Conservation (phyloP, 2,888 invertebrate species). For the Erebia aethiops region DNA sequence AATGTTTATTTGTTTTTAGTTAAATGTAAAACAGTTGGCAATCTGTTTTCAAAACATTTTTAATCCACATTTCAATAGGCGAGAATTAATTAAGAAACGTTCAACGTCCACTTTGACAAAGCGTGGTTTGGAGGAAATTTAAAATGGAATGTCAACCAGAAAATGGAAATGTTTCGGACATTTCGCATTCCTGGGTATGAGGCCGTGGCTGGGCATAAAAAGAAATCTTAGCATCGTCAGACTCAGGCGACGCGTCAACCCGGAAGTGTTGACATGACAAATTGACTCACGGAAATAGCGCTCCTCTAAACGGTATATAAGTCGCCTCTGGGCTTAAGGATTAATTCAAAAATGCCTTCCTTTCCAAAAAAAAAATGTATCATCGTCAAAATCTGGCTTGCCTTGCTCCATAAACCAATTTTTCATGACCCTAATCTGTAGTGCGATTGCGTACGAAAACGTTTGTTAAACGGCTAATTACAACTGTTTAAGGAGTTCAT, state of each 20-base stretch:
- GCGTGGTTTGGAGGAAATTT: neutral
- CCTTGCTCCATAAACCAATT: no score
- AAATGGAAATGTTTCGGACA: conserved; percentile 2
- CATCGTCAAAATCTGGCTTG: no score
- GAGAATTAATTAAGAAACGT: neutral
- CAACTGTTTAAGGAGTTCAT: no score
- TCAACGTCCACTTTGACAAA: neutral
- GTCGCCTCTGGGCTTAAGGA: neutral
- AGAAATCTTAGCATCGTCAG: conserved; percentile 13
- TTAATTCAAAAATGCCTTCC: no score
- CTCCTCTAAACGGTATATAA: conserved; percentile 5
- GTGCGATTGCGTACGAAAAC: no score
- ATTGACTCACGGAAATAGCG: conserved; percentile 18
- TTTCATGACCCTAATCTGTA: no score
- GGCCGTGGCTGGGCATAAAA: conserved; percentile 2
- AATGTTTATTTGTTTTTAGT: no score
- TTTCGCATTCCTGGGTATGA: neutral
- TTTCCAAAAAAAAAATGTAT: no score
- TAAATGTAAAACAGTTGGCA: no score
- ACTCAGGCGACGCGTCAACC: conserved; percentile 3
- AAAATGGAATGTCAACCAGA: conserved; percentile 4
- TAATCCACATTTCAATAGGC: no score
- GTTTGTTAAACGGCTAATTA: no score
- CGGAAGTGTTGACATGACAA: conserved; percentile 18
- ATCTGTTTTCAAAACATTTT: no score